Evolutionary conservation across 2,113 vertebrate species (phyloP), one percentile per base, ranked within the genome.

Genomic region (Corvus hawaiiensis): DNA sequence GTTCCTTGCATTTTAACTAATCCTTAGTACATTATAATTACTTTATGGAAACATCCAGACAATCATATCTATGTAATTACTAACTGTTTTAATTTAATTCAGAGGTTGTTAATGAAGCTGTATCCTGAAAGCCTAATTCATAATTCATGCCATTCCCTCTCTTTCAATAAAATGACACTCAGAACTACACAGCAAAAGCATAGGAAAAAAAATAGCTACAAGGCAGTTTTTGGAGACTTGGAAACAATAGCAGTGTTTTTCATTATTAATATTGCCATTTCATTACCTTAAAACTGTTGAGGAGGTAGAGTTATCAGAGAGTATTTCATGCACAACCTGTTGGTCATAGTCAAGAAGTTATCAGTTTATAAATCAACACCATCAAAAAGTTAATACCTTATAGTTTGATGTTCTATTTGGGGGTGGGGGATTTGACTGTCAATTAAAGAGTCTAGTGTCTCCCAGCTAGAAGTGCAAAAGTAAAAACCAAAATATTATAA

Each of bases 291-390:
- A 96, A 97, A 97, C 97, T 94, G 97, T 97, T 3, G 98, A 94
- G 43, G 98, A 93, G 76, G 96, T 81, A 56, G 98, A 98, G 74
- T 96, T 97, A 69, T 99, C 99, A 32, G 96, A 94, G 61, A 99
- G 97, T 30, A 99, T 93, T 95, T 99, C 99, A 74, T 99, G 98
- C 78, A 99, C 96, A 72, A 98, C 96, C 99, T 99, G 98, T 91
- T 77, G 90, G 96, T 51, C 95, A 96, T 0, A 95, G 90, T 59
- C 46, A 91, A 95, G 58, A 94, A 69, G 41, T 89, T 73, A 95
- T 46, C 5, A 69, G 48, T 30, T 87, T 58, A 81, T 68, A 95
- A 69, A 64, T 32, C 5, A 2, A 54, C 20, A 72, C 18, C 75
- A 84, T 73, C 32, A 93, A 54, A 46, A 89, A 83, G 6, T 56